These are phyloP conservation scores for Mohoua ochrocephala DNA, from an alignment of 2,113 vertebrate genomes.

Conservation along the genomic window DNA sequence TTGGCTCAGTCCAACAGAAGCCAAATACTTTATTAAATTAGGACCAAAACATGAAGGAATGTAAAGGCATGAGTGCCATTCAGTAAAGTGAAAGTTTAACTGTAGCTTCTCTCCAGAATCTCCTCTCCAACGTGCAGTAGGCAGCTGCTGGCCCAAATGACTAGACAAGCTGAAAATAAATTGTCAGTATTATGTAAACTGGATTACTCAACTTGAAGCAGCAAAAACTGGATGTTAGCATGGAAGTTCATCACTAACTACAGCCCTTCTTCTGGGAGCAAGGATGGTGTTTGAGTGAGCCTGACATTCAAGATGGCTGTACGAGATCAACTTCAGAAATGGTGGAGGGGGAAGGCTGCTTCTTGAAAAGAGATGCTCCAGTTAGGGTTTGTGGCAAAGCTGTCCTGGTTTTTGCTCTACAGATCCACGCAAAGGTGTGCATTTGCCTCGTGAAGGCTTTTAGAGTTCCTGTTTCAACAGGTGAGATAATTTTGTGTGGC, in stretches of 20 bases:
- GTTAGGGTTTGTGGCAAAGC: not conserved
- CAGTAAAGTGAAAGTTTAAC: not conserved
- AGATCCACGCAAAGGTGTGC: conserved; percentile 51
- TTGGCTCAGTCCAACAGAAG: not conserved
- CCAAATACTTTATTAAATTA: not conserved
- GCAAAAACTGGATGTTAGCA: not conserved
- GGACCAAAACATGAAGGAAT: not conserved
- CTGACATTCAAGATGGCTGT: not conserved
- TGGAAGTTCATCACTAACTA: not conserved
- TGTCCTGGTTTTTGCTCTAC: conserved; percentile 26
- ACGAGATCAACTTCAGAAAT: not conserved
- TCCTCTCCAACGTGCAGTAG: not conserved
- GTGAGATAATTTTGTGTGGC: conserved; percentile 35
- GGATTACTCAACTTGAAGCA: not conserved
- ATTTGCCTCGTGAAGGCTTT: conserved; percentile 54
- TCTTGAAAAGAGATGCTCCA: conserved; percentile 4
- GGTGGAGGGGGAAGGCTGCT: not conserved
- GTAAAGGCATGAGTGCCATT: not conserved
- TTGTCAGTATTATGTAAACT: not conserved
- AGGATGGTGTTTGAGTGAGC: not conserved
- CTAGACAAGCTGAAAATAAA: not conserved
- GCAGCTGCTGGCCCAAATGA: not conserved
- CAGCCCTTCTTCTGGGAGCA: not conserved
- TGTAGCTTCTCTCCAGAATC: conserved; percentile 41
- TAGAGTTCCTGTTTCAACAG: conserved; percentile 43